A percentile compares a stretch with the other conserved stretches of the same genome.
Conservation (phyloP, 2,888 invertebrate genomes). For the Lamellibrachia columna region DNA sequence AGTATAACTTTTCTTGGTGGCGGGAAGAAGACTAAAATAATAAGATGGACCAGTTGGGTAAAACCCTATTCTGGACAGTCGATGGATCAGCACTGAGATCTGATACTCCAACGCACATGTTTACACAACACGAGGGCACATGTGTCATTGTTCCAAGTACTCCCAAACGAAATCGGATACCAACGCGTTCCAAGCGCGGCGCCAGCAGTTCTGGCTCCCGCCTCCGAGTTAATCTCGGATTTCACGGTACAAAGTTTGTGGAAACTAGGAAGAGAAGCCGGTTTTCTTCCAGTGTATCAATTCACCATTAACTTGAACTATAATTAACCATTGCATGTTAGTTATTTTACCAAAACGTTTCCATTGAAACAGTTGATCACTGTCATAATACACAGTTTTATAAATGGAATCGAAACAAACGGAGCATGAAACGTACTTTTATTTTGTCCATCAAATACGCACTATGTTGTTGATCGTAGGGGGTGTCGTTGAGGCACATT, state of each 20-base stretch:
- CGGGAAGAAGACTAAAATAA: background rate
- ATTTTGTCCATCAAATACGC: background rate
- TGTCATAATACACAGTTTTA: background rate
- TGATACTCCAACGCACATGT: background rate
- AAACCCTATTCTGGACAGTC: background rate
- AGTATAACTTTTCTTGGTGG: background rate
- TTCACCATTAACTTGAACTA: background rate
- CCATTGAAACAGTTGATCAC: background rate
- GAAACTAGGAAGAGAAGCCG: background rate
- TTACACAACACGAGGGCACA: background rate
- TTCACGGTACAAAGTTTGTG: background rate
- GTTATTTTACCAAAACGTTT: background rate
- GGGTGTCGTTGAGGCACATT: background rate
- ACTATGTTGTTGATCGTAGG: conserved; percentile 16
- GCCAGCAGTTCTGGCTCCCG: background rate
- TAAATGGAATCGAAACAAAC: background rate
- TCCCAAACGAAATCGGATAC: background rate
- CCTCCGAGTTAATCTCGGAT: background rate
- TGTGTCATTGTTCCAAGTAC: background rate
- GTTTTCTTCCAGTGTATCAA: background rate
- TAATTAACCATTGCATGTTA: background rate
- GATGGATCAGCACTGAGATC: background rate
- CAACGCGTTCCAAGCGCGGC: background rate
- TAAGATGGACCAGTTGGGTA: background rate
- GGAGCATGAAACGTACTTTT: background rate